These are phyloP conservation scores for Sphaerophoria taeniata DNA, from an alignment of 2,888 invertebrate genomes.

Conservation along the genomic window DNA sequence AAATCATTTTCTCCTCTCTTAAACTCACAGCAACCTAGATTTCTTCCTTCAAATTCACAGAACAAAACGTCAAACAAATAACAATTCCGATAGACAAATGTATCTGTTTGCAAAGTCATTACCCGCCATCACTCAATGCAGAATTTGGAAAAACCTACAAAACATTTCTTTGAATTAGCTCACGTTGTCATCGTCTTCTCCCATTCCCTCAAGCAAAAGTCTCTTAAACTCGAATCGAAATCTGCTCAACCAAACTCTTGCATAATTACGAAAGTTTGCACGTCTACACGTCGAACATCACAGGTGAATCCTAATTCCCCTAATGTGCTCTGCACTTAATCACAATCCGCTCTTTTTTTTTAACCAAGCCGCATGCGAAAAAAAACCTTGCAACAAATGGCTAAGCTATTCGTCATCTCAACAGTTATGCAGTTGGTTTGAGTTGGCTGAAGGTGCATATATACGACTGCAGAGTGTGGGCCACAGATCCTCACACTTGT, in stretches of 20 bases:
- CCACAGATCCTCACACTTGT: slow-evolving; percentile 53
- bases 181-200: not conserved
- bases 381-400: slow-evolving; percentile 52
- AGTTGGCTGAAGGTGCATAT: not conserved
- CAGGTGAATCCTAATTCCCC: slow-evolving; percentile 74
- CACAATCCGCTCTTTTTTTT: slow-evolving; percentile 49
- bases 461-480: slow-evolving; percentile 5
- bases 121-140: slow-evolving; percentile 48
- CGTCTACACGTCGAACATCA: slow-evolving; percentile 53
- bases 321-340: slow-evolving; percentile 74
- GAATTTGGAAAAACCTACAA: slow-evolving; percentile 61
- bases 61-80: not conserved
- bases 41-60: slow-evolving; percentile 23
- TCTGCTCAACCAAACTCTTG: not conserved
- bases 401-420: slow-evolving; percentile 71
- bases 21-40: not conserved
- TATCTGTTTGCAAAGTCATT: slow-evolving; percentile 51
- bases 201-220: not conserved
- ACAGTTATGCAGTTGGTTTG: slow-evolving; percentile 58
- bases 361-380: slow-evolving; percentile 48
- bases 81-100: slow-evolving; percentile 42
- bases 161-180: slow-evolving; percentile 42
- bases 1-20: not conserved
- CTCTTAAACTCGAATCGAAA: too few species aligned
- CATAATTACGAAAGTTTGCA: slow-evolving; percentile 68